Evolutionary conservation across 2,113 vertebrate species (phyloP).

Genomic region (Serinus canaria): DNA sequence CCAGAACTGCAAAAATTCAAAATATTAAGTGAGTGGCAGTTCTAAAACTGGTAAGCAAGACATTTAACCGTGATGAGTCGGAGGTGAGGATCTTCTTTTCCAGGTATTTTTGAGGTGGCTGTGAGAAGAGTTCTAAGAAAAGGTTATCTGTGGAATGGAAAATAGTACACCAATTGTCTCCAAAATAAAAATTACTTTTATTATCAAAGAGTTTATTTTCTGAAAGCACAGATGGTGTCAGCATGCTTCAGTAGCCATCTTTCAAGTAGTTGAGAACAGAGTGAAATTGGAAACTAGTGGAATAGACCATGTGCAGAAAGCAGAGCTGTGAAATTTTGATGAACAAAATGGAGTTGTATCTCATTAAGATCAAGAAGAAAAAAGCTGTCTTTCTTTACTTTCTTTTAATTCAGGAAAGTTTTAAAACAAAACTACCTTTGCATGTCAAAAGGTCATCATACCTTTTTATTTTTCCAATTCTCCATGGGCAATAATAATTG

Average conservation of each 20-base stretch:
- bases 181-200: constrained; percentile 11
- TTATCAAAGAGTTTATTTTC: neutral
- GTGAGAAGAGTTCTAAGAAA: neutral
- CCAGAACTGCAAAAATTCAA: rapidly evolving
- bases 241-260: constrained; percentile 3
- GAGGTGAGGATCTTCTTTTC: neutral
- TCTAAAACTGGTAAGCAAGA: neutral
- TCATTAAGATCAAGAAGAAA: neutral
- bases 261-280: neutral
- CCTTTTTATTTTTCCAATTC: neutral
- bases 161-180: neutral
- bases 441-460: neutral
- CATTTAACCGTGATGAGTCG: neutral
- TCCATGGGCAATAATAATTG: neutral
- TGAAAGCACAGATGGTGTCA: constrained; percentile 23
- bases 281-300: neutral
- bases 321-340: neutral
- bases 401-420: neutral
- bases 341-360: neutral
- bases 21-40: neutral
- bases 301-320: neutral
- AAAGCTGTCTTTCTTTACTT: neutral
- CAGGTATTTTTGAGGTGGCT: neutral
- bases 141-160: neutral
- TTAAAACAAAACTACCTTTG: neutral